A percentile compares a stretch with the other conserved stretches of the same genome.
Conservation (phyloP, 2,888 invertebrate species). For the Melanargia galathea region DNA sequence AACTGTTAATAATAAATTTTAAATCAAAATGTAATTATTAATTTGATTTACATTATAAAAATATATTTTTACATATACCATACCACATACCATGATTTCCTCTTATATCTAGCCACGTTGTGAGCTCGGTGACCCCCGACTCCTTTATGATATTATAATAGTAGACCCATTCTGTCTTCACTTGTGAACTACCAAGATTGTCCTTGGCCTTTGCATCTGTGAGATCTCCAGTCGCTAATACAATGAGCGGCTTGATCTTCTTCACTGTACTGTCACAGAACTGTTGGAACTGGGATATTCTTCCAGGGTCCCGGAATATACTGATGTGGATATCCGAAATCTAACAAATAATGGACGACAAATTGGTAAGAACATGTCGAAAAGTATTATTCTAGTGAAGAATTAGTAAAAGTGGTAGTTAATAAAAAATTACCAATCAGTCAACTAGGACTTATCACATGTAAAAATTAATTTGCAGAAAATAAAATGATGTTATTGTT, state of each 20-base stretch:
- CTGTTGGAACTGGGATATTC: conserved; percentile 89
- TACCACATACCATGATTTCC: conserved; percentile 93
- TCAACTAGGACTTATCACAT: too few species aligned
- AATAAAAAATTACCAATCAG: too few species aligned
- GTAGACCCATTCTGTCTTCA: conserved; percentile 90
- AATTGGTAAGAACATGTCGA: too few species aligned
- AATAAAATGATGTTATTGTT: too few species aligned
- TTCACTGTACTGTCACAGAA: conserved; percentile 90
- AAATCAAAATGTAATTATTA: too few species aligned
- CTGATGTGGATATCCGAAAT: conserved; percentile 95
- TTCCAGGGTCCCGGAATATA: conserved; percentile 88
- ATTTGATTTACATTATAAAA: too few species aligned
- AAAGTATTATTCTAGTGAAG: too few species aligned
- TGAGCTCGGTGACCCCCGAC: conserved; percentile 85
- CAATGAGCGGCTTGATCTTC: conserved; percentile 87
- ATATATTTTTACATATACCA: too few species aligned
- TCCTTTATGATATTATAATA: conserved; percentile 88
- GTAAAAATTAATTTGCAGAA: too few species aligned
- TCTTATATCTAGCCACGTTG: conserved; percentile 93
- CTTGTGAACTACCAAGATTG: conserved; percentile 90
- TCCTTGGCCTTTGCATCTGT: conserved; percentile 93
- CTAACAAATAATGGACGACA: conserved; percentile 75
- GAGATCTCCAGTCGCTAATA: conserved; percentile 93
- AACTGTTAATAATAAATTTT: too few species aligned
- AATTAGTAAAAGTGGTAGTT: too few species aligned